A percentile compares a stretch with the other conserved stretches of the same genome.
Evolutionary conservation across 2,888 invertebrate genomes (phyloP).

Genomic region (Idaea biselata): DNA sequence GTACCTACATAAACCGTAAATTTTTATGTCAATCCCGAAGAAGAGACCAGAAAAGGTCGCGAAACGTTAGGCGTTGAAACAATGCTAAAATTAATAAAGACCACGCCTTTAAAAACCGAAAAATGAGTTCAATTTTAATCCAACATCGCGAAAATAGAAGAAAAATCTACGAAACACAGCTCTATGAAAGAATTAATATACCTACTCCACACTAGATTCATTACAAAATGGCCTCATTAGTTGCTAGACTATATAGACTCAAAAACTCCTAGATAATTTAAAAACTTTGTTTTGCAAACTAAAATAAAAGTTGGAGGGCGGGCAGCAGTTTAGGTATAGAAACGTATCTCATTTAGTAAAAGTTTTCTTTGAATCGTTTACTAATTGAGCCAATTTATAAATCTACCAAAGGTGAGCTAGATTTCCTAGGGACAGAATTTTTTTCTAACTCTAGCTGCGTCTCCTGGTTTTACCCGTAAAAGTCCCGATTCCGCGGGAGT

Average conservation of each 20-base stretch:
- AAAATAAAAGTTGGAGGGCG: neutral
- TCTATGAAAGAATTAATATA: neutral
- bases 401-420: too few relatives aligned
- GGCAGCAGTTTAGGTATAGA: neutral
- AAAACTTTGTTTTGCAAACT: slow-evolving; percentile 1
- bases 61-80: too few relatives aligned
- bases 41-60: too few relatives aligned
- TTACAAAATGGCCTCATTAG: neutral
- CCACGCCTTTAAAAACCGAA: too few relatives aligned
- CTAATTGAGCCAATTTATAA: neutral
- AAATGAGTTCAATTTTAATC: too few relatives aligned
- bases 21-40: too few relatives aligned
- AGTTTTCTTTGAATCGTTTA: neutral
- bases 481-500: neutral
- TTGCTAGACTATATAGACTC: neutral
- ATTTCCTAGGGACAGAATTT: too few relatives aligned
- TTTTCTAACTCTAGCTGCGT: too few relatives aligned
- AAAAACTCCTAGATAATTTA: neutral
- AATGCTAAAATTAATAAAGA: too few relatives aligned
- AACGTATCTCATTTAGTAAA: neutral
- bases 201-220: neutral
- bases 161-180: too few relatives aligned
- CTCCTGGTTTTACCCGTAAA: neutral
- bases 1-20: too few relatives aligned
- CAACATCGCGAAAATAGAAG: too few relatives aligned